Conservation (phyloP, 1,140 invertebrate genomes). For the Sarcophaga bullata region DNA sequence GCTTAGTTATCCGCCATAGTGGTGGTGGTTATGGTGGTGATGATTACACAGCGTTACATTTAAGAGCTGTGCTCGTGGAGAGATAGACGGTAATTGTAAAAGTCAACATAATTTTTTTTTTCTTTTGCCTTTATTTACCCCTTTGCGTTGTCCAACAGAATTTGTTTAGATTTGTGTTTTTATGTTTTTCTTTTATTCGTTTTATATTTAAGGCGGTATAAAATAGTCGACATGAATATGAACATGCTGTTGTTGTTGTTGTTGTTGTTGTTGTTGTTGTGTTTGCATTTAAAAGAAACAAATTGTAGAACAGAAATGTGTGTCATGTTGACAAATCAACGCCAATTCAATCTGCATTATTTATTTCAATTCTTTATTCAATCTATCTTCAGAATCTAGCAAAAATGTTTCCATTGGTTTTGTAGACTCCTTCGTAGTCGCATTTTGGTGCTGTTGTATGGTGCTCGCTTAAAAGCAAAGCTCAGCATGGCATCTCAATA, state of each 20-base stretch:
- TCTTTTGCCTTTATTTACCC: too few relatives aligned
- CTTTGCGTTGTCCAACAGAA: too few relatives aligned
- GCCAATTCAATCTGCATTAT: slow-evolving; percentile 38
- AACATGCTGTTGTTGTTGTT: too few relatives aligned
- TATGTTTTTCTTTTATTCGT: too few relatives aligned
- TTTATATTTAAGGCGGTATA: too few relatives aligned
- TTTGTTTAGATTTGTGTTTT: too few relatives aligned
- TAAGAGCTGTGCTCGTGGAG: neutral
- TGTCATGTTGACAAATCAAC: slow-evolving; percentile 41
- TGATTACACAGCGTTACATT: slow-evolving; percentile 2
- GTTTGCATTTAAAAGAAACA: slow-evolving; percentile 27
- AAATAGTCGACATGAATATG: too few relatives aligned
- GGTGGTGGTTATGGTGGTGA: neutral
- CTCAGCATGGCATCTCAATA: slow-evolving; percentile 38
- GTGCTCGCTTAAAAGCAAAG: slow-evolving; percentile 7
- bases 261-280: neutral
- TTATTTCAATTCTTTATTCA: slow-evolving; percentile 17
- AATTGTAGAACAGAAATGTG: slow-evolving; percentile 38
- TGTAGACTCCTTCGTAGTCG: neutral
- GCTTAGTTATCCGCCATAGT: neutral
- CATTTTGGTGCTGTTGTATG: neutral
- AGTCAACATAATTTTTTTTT: too few relatives aligned
- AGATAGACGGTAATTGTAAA: neutral
- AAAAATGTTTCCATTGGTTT: slow-evolving; percentile 2
- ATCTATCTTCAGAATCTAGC: slow-evolving; percentile 37